Conservation (phyloP, 2,113 vertebrate genomes). For the Nipponia nippon region DNA sequence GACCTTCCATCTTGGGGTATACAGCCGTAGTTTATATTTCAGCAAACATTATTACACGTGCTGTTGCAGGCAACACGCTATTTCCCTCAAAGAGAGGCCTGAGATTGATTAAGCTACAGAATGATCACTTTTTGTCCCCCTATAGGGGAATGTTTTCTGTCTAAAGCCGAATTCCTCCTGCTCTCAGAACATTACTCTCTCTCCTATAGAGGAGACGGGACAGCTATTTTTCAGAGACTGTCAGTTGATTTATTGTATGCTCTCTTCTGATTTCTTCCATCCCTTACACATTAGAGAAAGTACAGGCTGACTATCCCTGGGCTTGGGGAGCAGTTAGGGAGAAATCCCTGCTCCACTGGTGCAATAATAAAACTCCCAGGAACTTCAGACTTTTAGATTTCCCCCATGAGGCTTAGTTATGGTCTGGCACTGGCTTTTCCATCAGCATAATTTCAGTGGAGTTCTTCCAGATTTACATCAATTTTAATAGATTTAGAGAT, state of each 20-base stretch:
- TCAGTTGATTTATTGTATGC: constrained; percentile 52
- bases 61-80: background rate
- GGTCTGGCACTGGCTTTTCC: background rate
- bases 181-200: constrained; percentile 54
- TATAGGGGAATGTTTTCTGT: background rate
- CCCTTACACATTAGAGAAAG: constrained; percentile 13
- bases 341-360: background rate
- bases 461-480: background rate
- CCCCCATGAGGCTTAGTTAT: background rate
- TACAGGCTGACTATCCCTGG: background rate
- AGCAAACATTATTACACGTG: constrained; percentile 28
- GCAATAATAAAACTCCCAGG: background rate
- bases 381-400: background rate
- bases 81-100: constrained; percentile 20
- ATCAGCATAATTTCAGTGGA: background rate
- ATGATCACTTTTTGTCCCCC: constrained; percentile 28
- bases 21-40: constrained; percentile 22
- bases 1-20: constrained; percentile 39
- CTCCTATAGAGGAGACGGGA: constrained; percentile 42
- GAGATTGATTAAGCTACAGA: constrained; percentile 45
- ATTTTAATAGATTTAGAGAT: background rate
- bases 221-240: constrained; percentile 42
- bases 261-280: constrained; percentile 53
- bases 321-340: background rate
- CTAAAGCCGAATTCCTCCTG: constrained; percentile 31